A percentile compares a stretch with the other conserved stretches of the same genome.
Evolutionary conservation across 2,113 vertebrate species (phyloP).

Genomic region (Alouatta palliata): DNA sequence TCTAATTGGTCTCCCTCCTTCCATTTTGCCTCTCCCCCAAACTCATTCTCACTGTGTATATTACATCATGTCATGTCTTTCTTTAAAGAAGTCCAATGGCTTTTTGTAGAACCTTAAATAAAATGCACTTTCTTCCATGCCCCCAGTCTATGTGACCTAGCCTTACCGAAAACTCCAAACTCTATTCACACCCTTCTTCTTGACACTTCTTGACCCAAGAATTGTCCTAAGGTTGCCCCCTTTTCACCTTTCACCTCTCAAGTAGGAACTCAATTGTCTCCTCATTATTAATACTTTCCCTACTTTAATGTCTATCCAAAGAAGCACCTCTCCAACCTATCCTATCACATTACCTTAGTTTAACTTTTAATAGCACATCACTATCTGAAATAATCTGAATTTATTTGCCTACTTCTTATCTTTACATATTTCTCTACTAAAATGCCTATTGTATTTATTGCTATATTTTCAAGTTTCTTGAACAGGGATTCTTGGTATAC

Average conservation of each 20-base stretch:
- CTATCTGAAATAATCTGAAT: neutral
- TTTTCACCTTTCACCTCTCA: neutral
- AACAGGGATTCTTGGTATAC: neutral
- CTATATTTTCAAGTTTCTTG: constrained; percentile 22
- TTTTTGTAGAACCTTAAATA: neutral
- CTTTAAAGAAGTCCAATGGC: neutral
- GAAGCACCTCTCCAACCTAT: neutral
- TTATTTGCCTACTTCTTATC: neutral
- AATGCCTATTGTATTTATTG: neutral
- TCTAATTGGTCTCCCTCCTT: neutral
- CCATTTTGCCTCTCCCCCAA: neutral
- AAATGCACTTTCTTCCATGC: neutral
- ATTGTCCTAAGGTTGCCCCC: neutral
- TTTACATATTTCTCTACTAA: neutral
- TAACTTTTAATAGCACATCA: neutral
- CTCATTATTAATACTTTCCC: neutral
- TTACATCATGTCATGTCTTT: neutral
- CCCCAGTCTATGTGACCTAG: neutral
- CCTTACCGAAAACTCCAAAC: neutral
- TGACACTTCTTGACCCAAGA: neutral
- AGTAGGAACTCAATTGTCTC: neutral
- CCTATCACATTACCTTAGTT: neutral
- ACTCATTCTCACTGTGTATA: neutral
- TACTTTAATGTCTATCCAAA: neutral
- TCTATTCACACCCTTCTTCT: neutral